These are phyloP conservation scores for Brachystomella parvula DNA, from an alignment of 1,140 invertebrate species.

Conservation along the genomic window DNA sequence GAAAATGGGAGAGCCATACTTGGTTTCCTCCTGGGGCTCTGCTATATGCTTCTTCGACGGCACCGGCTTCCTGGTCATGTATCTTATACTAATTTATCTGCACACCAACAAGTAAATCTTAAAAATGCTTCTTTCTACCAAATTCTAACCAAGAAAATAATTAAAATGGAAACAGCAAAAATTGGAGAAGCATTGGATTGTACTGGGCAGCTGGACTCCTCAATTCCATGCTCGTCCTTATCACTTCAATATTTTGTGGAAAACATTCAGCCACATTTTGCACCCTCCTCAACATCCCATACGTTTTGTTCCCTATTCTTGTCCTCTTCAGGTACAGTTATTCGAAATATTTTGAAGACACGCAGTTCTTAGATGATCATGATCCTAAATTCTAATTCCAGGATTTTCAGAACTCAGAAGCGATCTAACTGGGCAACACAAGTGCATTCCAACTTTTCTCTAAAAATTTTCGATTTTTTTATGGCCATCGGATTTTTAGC, in stretches of 20 bases:
- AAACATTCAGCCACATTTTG: constrained; percentile 34
- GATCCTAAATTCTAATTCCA: constrained; percentile 16
- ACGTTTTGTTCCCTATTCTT: constrained; percentile 31
- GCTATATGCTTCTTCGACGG: constrained; percentile 36
- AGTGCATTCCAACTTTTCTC: background rate
- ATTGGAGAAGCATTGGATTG: constrained; percentile 30
- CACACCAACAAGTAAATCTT: constrained; percentile 26
- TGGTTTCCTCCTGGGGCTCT: constrained; percentile 26
- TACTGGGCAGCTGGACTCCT: constrained; percentile 33
- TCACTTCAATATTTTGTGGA: constrained; percentile 28
- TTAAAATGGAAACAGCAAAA: constrained; percentile 26
- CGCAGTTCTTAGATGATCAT: background rate
- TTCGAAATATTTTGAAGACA: background rate
- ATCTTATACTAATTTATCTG: constrained; percentile 25
- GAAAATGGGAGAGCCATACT: constrained; percentile 34
- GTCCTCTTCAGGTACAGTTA: constrained; percentile 25
- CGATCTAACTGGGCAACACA: constrained; percentile 23
- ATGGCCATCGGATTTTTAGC: constrained; percentile 19
- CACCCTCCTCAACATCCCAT: constrained; percentile 36
- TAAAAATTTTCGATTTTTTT: constrained; percentile 24
- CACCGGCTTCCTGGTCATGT: constrained; percentile 34
- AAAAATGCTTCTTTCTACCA: too few species aligned
- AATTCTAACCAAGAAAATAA: background rate
- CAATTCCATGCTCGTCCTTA: constrained; percentile 36
- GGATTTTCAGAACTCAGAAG: constrained; percentile 24